These are phyloP conservation scores for Leucozona laternaria DNA, from an alignment of 2,888 invertebrate species.

Conservation along the genomic window DNA sequence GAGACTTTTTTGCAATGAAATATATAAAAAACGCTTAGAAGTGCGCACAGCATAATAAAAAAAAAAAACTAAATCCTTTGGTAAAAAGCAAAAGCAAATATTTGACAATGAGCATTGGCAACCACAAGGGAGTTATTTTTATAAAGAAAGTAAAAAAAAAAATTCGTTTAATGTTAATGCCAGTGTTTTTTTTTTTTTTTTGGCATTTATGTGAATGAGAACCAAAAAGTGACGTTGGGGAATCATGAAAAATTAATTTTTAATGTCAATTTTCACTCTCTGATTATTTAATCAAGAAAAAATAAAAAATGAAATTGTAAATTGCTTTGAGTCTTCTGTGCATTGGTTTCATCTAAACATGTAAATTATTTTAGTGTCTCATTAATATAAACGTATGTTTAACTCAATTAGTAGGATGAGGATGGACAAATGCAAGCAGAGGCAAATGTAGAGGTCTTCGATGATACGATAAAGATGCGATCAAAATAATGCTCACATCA, in stretches of 20 bases:
- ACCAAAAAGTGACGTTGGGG: constrained; percentile 13
- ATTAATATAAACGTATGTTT: constrained; percentile 21
- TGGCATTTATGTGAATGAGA: constrained; percentile 27
- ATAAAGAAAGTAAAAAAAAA: constrained; percentile 23
- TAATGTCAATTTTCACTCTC: constrained; percentile 46
- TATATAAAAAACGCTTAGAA: constrained; percentile 16
- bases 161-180: constrained; percentile 41
- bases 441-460: too few species aligned
- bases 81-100: constrained; percentile 44
- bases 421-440: background rate
- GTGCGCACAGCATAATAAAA: constrained; percentile 27
- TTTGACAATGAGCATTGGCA: constrained; percentile 44
- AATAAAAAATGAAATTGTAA: constrained; percentile 41
- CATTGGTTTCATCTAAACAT: constrained; percentile 6
- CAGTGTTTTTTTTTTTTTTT: constrained; percentile 3
- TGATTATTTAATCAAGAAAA: constrained; percentile 37
- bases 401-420: background rate
- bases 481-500: too few species aligned
- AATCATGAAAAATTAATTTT: constrained; percentile 41
- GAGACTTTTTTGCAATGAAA: constrained; percentile 31
- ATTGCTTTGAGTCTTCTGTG: constrained; percentile 36
- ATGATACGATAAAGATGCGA: too few species aligned
- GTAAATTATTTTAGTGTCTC: constrained; percentile 32
- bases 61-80: constrained; percentile 47
- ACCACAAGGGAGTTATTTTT: constrained; percentile 49